phyloP scores from a whole-genome alignment of 2,888 invertebrate genomes.

The Nemotelus pantherinus region DNA sequence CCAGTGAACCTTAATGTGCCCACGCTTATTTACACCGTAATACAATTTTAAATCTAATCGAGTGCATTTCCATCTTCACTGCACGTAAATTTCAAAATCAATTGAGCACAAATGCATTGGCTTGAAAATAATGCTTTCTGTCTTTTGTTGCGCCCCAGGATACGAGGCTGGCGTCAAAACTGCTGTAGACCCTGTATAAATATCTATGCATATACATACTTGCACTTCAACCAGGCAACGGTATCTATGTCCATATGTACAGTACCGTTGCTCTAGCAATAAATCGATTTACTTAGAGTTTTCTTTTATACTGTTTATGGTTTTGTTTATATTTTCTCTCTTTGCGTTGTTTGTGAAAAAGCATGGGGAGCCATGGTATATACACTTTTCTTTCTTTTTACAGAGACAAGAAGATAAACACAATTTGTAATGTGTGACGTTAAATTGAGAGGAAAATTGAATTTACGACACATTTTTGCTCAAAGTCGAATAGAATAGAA shows the following conservation, averaged over 20 bases:
- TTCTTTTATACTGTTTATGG: conserved; percentile 20
- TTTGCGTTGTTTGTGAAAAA: background rate
- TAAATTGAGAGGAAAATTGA: conserved; percentile 55
- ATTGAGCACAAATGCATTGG: conserved; percentile 37
- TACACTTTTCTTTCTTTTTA: conserved; percentile 47
- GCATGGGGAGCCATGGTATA: background rate
- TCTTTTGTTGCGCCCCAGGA: conserved; percentile 17
- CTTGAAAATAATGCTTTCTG: conserved; percentile 41
- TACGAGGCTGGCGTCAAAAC: conserved; percentile 8
- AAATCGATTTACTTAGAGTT: conserved; percentile 40
- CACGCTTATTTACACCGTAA: conserved; percentile 11
- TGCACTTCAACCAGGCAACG: no score
- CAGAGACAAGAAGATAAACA: conserved; percentile 53
- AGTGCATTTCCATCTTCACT: conserved; percentile 32
- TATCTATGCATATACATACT: no score
- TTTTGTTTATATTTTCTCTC: background rate
- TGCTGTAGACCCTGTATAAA: background rate
- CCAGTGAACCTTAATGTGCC: no score
- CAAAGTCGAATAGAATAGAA: background rate
- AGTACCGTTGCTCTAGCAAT: conserved; percentile 28
- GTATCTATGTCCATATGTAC: background rate
- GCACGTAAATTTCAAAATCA: conserved; percentile 40
- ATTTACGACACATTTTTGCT: conserved; percentile 52
- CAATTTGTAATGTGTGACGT: conserved; percentile 56
- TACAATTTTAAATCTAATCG: conserved; percentile 30